Base-by-base conservation (phyloP, 2,113 vertebrate species). In the Mesembrinibis cayennensis region DNA sequence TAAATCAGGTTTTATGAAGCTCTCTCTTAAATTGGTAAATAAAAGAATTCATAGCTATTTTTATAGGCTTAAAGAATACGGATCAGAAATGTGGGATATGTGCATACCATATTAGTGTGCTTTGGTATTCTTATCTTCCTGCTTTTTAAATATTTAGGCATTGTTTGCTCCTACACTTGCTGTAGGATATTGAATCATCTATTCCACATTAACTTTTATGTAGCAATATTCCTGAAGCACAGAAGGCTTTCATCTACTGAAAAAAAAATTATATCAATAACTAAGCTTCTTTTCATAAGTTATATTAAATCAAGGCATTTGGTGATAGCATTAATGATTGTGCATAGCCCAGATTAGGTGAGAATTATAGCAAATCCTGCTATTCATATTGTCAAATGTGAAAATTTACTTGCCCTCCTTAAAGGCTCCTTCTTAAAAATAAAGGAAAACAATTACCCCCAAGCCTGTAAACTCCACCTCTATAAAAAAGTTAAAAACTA, bases 231-330 rank as follows among this genome's bases (percentile, higher is more conserved):
- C 85, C 85, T 61, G 86, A 55, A 94, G 74, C 87, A 40, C 13
- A 11, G 53, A 77, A 59, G 29, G n/a, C 72, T 95, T 95, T 95
- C 87, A 84, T 84, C 72, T 79, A 44, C 66, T 5, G 36, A 61
- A n/a, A 74, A 88, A 88, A 90, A n/a, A 38, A 36, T 74, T 21
- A 18, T 82, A 88, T 95, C 4, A 16, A 95, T 95, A 94, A 82
- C 80, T 94, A 94, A 97, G 91, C 91, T 93, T 74, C 93, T 97
- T 97, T 96, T 89, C 83, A 32, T 66, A 72, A 84, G 32, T 89
- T 86, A 47, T 82, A 94, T 92, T 89, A 82, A 94, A 95, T 87
- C 49, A 69, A 92, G 79, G 58, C 63, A 32, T 89, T 87, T 52
- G 36, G 19, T 94, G 95, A 94, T 93, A 88, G 62, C 78, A n/a